Evolutionary conservation across 2,888 invertebrate species (phyloP), one percentile per base, ranked within the genome.

Genomic region (Aphodius granarius): DNA sequence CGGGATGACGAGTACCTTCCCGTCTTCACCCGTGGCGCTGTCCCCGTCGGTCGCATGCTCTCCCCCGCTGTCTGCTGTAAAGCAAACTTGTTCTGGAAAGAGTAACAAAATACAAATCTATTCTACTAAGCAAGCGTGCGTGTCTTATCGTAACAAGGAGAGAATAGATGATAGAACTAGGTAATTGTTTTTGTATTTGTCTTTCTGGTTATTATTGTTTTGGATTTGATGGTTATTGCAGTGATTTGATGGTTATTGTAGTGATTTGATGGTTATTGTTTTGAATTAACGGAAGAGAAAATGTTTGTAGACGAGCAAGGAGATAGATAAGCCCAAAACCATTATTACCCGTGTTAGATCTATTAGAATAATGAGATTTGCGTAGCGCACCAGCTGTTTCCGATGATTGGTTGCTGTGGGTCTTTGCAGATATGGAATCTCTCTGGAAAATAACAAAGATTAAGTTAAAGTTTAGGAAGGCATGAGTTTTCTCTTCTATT

Each of bases 311-410:
- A 71, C 72, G 71, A 71, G 63, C 19, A 65, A 78, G n/a, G 19
- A 43, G 74, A 78, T 79, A 80, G 78, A 81, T 78, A 83, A 84
- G 83, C 88, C 88, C 88, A 85, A 86, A 88, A 87, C 87, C 86
- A 84, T 84, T 86, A 87, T 84, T 84, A 84, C 84, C 84, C 86
- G 88, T 90, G 89, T 92, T 92, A 91, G 91, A 91, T 85, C 93
- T 91, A 89, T 93, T 93, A 91, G 90, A 91, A 91, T 91, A 91
- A 91, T 92, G 91, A 87, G 92, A 89, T 89, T 93, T 93, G 91
- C 93, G 91, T 88, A 91, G 91, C 91, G 91, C 91, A 92, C 93
- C 93, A 84, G 87, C 86, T 81, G 87, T 85, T 82, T 87, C 87
- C 73, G 87, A 87, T 75, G 87, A 86, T 74, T 87, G 86, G 78